These are phyloP conservation scores for Masticophis lateralis DNA, from an alignment of 2,797 vertebrate species.

Conservation along the genomic window DNA sequence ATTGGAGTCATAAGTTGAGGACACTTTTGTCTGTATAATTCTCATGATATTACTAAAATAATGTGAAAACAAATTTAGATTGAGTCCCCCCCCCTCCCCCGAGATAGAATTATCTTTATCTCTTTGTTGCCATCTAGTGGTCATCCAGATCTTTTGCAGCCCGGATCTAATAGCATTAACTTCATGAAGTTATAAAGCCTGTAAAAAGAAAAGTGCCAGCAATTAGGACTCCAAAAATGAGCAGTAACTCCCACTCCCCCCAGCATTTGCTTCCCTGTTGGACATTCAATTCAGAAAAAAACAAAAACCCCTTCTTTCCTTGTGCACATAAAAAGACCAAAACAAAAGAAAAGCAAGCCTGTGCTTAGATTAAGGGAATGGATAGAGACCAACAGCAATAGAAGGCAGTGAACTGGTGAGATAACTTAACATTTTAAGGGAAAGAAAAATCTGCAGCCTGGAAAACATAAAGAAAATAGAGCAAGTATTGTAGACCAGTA, in stretches of 20 bases:
- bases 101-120: background rate
- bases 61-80: background rate
- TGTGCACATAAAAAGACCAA: background rate
- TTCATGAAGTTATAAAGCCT: background rate
- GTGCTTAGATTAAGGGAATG: background rate
- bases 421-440: constrained; percentile 27
- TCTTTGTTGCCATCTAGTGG: background rate
- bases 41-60: background rate
- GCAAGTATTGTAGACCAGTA: background rate
- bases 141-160: background rate
- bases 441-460: background rate
- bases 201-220: constrained; percentile 6
- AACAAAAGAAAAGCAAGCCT: background rate
- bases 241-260: constrained; percentile 8
- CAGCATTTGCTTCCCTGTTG: background rate
- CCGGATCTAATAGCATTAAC: background rate
- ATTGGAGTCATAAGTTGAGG: background rate
- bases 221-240: constrained; percentile 1
- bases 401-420: constrained; percentile 13
- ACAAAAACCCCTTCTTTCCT: background rate
- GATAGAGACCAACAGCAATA: background rate
- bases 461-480: constrained; percentile 8
- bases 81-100: no score
- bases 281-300: constrained; percentile 23
- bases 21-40: background rate